Percentiles rank a stretch among this genome's conserved stretches.
Conservation (phyloP, 2,797 vertebrate genomes). For the Crocodylus rhombifer region DNA sequence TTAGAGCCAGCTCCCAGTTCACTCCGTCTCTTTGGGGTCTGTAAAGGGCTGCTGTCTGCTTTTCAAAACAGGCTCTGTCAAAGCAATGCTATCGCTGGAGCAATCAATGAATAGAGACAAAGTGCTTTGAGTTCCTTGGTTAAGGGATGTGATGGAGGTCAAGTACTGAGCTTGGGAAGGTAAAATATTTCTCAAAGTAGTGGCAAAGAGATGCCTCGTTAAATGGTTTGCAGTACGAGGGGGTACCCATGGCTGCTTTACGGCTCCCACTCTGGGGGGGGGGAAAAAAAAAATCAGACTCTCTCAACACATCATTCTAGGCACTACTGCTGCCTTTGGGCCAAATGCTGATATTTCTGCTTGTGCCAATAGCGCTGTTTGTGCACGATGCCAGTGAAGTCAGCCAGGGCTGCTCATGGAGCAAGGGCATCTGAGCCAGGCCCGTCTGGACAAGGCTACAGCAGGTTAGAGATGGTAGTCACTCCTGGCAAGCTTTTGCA, state of each 20-base stretch:
- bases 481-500: background rate
- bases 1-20: background rate
- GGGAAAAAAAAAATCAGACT: too few species aligned
- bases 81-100: too few species aligned
- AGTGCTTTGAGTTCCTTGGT: fast-evolving
- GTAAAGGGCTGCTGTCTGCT: fast-evolving
- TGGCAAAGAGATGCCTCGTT: background rate
- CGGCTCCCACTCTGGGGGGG: too few species aligned
- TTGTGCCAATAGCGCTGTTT: background rate
- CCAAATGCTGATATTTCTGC: background rate
- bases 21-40: background rate
- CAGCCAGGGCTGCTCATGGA: background rate
- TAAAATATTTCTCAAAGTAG: background rate
- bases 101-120: background rate
- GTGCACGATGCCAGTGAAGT: background rate
- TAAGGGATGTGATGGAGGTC: background rate
- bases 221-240: background rate
- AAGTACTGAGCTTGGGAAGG: background rate
- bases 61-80: background rate
- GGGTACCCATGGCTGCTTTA: too few species aligned
- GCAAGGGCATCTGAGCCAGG: background rate
- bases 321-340: background rate
- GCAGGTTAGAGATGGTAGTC: background rate
- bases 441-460: background rate
- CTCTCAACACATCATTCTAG: background rate